Conservation (phyloP, 2,888 invertebrate genomes). For the Lissocephala sabroskyi region DNA sequence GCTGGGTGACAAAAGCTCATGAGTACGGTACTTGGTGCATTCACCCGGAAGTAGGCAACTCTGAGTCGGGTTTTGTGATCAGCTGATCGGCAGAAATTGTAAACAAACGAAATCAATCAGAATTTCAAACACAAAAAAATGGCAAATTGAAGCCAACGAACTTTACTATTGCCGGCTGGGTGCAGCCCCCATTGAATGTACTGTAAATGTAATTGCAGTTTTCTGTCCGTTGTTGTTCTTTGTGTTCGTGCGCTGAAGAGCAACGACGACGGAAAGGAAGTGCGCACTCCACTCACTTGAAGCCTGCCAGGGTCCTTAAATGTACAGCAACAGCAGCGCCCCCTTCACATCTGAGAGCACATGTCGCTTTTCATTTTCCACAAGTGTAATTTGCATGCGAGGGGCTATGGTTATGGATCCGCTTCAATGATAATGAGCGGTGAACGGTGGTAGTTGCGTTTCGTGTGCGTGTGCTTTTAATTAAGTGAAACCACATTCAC, state of each 20-base stretch:
- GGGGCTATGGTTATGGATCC: conserved; percentile 15
- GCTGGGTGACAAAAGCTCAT: too few species aligned
- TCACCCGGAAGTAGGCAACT: too few species aligned
- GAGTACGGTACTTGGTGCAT: too few species aligned
- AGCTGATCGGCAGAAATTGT: too few species aligned
- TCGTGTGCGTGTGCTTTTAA: conserved; percentile 32
- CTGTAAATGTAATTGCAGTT: too few species aligned
- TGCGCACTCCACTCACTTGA: neutral
- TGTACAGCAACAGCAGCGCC: conserved; percentile 10
- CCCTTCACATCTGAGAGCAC: conserved; percentile 10
- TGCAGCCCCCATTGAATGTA: too few species aligned
- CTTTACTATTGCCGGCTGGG: too few species aligned
- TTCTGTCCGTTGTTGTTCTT: too few species aligned
- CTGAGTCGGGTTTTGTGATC: too few species aligned
- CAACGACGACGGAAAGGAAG: too few species aligned
- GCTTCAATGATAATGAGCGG: conserved; percentile 27
- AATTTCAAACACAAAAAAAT: neutral
- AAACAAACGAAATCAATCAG: neutral
- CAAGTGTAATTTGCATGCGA: conserved; percentile 4
- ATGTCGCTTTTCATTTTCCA: neutral
- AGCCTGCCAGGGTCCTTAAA: conserved; percentile 5
- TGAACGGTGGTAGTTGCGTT: conserved; percentile 4
- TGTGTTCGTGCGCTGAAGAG: too few species aligned
- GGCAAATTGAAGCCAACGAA: conserved; percentile 2
- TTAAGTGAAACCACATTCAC: too few species aligned